Conservation (phyloP, 64 coral and sea anemone genomes). For the Montipora foliosa region DNA sequence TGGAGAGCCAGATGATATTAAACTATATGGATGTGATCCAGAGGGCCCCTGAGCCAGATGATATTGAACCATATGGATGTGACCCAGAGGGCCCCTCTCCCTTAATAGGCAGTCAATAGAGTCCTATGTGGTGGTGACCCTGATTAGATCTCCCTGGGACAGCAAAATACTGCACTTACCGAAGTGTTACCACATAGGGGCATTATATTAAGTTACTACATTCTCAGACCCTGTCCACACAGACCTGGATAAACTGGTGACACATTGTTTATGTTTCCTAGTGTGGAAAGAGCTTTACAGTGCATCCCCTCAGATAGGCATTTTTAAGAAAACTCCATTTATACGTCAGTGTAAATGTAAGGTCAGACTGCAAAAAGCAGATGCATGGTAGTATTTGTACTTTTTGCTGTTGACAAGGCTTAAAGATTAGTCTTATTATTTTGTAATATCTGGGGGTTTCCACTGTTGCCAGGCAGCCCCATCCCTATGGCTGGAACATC, state of each 20-base stretch:
- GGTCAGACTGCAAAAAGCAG: too few species aligned
- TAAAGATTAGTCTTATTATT: too few species aligned
- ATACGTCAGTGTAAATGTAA: neutral
- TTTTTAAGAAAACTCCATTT: neutral
- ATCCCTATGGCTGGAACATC: too few species aligned
- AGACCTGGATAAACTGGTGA: neutral
- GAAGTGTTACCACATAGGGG: neutral
- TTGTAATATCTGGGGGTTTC: too few species aligned
- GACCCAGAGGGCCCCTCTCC: neutral
- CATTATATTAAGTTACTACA: neutral
- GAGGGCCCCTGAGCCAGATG: constrained; percentile 28
- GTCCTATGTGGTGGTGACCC: constrained; percentile 6
- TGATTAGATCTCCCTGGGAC: neutral
- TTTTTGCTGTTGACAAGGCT: too few species aligned
- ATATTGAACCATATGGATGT: constrained; percentile 44
- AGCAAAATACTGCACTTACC: neutral
- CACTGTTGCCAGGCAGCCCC: too few species aligned
- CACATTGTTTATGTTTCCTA: neutral
- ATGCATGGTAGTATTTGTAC: too few species aligned
- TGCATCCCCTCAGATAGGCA: neutral
- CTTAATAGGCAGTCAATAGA: neutral
- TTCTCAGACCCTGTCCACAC: neutral
- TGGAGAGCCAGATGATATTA: constrained; percentile 36
- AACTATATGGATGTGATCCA: constrained; percentile 55
- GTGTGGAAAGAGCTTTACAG: neutral